Evolutionary conservation across 2,113 vertebrate species (phyloP).

Genomic region (Poecile atricapillus): DNA sequence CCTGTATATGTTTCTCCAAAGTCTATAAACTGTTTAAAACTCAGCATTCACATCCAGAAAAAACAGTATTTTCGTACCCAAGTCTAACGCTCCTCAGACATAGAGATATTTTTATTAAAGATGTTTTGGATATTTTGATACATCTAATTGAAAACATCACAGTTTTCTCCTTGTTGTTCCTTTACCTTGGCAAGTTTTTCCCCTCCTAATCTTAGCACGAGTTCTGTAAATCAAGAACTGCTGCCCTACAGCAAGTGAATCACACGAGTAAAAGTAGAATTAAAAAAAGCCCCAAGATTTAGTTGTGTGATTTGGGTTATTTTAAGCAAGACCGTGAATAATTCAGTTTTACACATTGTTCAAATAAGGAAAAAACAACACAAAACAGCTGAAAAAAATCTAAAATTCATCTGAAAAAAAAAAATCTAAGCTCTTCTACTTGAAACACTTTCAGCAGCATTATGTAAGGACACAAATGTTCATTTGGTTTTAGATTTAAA

Average conservation of each 20-base stretch:
- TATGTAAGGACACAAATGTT: background rate
- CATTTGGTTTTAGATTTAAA: background rate
- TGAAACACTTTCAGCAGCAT: background rate
- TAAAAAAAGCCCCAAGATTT: background rate
- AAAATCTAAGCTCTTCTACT: background rate
- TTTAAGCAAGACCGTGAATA: background rate
- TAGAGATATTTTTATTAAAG: background rate
- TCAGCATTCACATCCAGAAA: background rate
- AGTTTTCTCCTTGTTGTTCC: background rate
- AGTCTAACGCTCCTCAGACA: too few species aligned
- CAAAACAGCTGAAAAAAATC: background rate
- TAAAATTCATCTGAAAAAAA: background rate
- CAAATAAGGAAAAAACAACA: background rate
- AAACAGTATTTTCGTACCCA: background rate
- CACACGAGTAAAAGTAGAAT: background rate
- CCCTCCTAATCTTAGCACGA: background rate
- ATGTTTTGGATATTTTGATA: background rate
- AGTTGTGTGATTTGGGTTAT: background rate
- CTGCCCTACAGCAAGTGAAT: background rate
- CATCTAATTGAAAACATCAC: background rate
- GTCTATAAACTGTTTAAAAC: background rate
- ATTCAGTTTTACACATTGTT: too few species aligned
- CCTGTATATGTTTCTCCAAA: background rate
- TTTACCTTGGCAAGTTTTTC: background rate
- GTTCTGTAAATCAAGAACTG: background rate